These are phyloP conservation scores for Forbesichthys papilliferus DNA, from an alignment of 2,113 vertebrate species.

Conservation along the genomic window DNA sequence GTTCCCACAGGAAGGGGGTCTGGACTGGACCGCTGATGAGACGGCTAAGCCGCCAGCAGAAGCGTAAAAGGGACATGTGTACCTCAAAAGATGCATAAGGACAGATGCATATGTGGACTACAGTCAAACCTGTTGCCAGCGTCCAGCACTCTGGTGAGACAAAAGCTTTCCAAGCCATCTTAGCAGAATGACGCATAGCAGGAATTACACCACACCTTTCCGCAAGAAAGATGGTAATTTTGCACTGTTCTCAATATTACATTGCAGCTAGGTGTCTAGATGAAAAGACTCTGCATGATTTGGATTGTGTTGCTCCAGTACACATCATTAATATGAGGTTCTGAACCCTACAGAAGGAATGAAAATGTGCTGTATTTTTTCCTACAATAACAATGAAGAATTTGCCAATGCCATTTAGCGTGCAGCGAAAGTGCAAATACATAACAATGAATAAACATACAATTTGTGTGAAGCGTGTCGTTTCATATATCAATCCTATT, in stretches of 20 bases:
- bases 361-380: neutral
- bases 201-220: no score
- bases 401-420: conserved; percentile 55
- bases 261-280: no score
- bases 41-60: conserved; percentile 72
- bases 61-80: conserved; percentile 67
- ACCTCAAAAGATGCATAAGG: conserved; percentile 57
- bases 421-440: conserved; percentile 62
- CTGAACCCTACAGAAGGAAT: no score
- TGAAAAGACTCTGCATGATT: neutral
- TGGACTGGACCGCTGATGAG: conserved; percentile 69
- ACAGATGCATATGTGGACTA: conserved; percentile 8
- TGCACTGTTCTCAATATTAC: no score
- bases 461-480: conserved; percentile 71
- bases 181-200: neutral
- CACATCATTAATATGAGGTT: neutral
- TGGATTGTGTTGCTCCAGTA: neutral
- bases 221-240: no score
- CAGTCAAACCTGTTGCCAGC: neutral
- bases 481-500: conserved; percentile 75
- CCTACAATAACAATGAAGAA: conserved; percentile 50
- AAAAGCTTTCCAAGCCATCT: neutral
- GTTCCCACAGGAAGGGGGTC: conserved; percentile 71
- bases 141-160: conserved; percentile 16
- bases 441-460: conserved; percentile 76